Conservation (phyloP, 1,140 invertebrate genomes). For the Temnothorax longispinosus region DNA sequence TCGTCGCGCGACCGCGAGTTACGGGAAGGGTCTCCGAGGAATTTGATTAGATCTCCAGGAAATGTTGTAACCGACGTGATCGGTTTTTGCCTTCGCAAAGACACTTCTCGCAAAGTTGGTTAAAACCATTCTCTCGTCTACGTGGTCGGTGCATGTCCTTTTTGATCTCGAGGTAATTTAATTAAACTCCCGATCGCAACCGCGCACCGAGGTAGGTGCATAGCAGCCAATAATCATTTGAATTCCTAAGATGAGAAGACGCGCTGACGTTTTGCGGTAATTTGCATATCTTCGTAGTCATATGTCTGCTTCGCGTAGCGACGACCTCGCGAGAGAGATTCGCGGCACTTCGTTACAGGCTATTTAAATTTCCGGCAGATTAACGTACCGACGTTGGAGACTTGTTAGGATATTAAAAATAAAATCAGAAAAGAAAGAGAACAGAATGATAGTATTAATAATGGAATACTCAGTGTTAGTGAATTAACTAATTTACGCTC, state of each 20-base stretch:
- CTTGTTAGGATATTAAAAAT: not conserved
- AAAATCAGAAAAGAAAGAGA: not conserved
- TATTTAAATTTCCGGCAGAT: not conserved
- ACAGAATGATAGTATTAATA: not conserved
- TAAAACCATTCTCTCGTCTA: not conserved
- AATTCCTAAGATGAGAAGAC: not conserved
- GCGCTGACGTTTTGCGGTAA: not conserved
- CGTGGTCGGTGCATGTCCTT: not conserved
- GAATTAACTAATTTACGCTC: not conserved
- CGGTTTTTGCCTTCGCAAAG: not conserved
- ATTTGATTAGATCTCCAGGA: constrained; percentile 32
- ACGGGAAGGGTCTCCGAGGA: not conserved
- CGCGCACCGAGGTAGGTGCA: too few relatives aligned
- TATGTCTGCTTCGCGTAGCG: not conserved
- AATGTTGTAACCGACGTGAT: constrained; percentile 27
- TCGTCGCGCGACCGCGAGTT: not conserved
- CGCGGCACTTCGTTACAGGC: not conserved
- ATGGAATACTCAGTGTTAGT: not conserved
- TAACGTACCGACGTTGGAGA: not conserved
- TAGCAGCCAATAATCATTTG: too few relatives aligned
- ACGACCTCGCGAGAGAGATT: not conserved
- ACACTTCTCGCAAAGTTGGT: not conserved
- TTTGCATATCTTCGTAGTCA: not conserved
- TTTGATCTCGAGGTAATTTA: constrained; percentile 19
- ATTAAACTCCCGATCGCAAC: constrained; percentile 19